These are phyloP conservation scores for Sisyra nigra DNA, from an alignment of 2,888 invertebrate species.

Conservation along the genomic window DNA sequence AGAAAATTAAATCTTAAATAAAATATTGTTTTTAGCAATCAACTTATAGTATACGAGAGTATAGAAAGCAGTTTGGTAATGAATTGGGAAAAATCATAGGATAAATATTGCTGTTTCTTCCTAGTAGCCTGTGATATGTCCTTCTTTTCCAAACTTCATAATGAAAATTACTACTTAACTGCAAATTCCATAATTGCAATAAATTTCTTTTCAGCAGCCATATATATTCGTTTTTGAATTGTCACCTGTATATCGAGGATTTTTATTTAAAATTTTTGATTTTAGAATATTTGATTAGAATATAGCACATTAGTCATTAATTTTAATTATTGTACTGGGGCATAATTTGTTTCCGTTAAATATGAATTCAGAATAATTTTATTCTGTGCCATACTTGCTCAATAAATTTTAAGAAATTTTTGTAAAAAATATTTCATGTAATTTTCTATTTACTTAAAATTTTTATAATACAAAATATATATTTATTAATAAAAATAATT, in stretches of 20 bases:
- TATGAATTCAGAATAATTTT: background rate
- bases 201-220: too few species aligned
- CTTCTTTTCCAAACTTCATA: too few species aligned
- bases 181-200: too few species aligned
- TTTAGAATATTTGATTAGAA: background rate
- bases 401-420: background rate
- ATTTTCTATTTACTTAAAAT: background rate
- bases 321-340: background rate
- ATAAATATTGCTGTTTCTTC: background rate
- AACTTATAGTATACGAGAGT: slow-evolving; percentile 2
- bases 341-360: background rate
- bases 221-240: too few species aligned
- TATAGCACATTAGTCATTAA: background rate
- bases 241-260: too few species aligned
- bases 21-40: background rate
- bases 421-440: background rate
- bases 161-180: too few species aligned
- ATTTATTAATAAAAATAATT: background rate
- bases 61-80: slow-evolving; percentile 2
- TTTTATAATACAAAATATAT: background rate
- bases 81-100: slow-evolving; percentile 6
- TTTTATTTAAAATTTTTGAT: background rate
- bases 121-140: background rate
- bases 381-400: slow-evolving; percentile 2
- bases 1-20: background rate